These are phyloP conservation scores for Nesogale talazaci DNA, from an alignment of 2,113 vertebrate genomes.

Conservation along the genomic window DNA sequence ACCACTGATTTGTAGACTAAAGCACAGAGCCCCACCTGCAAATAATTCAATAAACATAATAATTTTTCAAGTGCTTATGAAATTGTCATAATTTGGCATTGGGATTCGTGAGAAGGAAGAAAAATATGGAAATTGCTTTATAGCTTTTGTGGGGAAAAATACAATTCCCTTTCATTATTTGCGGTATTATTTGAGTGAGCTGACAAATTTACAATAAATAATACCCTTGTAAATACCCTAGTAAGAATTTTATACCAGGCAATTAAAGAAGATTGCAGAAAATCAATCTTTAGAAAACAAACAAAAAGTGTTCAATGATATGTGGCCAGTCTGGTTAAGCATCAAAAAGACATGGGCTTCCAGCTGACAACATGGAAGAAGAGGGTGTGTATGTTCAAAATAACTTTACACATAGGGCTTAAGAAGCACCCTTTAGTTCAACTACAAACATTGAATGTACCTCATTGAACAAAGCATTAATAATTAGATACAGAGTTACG, in stretches of 20 bases:
- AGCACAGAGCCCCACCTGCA: slow-evolving; percentile 83
- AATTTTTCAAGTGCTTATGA: slow-evolving; percentile 75
- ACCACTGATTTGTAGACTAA: slow-evolving; percentile 86
- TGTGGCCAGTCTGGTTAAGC: neutral
- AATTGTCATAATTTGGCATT: slow-evolving; percentile 64
- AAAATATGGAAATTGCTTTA: slow-evolving; percentile 72
- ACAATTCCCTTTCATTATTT: slow-evolving; percentile 82
- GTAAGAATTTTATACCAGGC: slow-evolving; percentile 46
- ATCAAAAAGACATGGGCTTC: slow-evolving; percentile 59
- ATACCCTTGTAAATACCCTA: slow-evolving; percentile 56
- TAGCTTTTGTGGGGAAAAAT: neutral
- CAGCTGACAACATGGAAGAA: slow-evolving; percentile 22
- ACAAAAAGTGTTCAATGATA: slow-evolving; percentile 40
- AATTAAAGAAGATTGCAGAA: slow-evolving; percentile 81
- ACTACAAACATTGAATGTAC: neutral
- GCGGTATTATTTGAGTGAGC: slow-evolving; percentile 51
- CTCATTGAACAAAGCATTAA: slow-evolving; percentile 8
- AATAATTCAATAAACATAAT: slow-evolving; percentile 82
- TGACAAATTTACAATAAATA: slow-evolving; percentile 67
- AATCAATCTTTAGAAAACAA: slow-evolving; percentile 5
- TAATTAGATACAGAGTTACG: neutral
- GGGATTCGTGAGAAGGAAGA: slow-evolving; percentile 60
- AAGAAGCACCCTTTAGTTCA: neutral
- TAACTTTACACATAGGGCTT: neutral
- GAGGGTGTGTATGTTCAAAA: slow-evolving; percentile 1